phyloP scores from a whole-genome alignment of 1,140 invertebrate genomes.

The Drosophila paulistorum region DNA sequence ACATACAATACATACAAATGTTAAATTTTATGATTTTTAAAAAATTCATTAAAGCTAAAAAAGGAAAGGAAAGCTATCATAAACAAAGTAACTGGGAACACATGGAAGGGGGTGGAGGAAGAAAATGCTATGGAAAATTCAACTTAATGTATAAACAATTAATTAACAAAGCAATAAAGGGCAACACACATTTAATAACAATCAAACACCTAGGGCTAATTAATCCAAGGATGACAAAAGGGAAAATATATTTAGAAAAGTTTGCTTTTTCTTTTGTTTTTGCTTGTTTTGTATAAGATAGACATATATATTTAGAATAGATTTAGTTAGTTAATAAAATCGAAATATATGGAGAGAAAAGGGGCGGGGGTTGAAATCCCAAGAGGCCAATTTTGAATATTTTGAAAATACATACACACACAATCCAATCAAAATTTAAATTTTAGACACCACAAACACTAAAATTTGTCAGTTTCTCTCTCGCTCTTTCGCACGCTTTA shows the following conservation, averaged over 20 bases:
- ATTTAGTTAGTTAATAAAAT: conserved; percentile 58
- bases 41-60: conserved; percentile 45
- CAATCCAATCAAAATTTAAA: background rate
- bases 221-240: conserved; percentile 35
- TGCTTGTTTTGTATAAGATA: conserved; percentile 3
- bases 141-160: conserved; percentile 41
- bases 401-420: background rate
- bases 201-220: conserved; percentile 74
- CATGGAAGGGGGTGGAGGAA: background rate
- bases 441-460: background rate
- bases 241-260: conserved; percentile 12
- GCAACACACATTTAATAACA: conserved; percentile 74
- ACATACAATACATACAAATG: conserved; percentile 3
- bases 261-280: background rate
- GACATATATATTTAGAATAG: conserved; percentile 20
- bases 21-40: conserved; percentile 15
- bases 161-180: conserved; percentile 34
- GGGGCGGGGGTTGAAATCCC: background rate
- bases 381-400: background rate
- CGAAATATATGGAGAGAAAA: conserved; percentile 5
- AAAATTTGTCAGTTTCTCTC: conserved; percentile 1
- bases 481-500: conserved; percentile 23
- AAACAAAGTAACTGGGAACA: conserved; percentile 31
- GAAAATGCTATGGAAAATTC: conserved; percentile 10
- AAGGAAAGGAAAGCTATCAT: conserved; percentile 15